Conservation (phyloP, 2,888 invertebrate species). For the Girardia tigrina region DNA sequence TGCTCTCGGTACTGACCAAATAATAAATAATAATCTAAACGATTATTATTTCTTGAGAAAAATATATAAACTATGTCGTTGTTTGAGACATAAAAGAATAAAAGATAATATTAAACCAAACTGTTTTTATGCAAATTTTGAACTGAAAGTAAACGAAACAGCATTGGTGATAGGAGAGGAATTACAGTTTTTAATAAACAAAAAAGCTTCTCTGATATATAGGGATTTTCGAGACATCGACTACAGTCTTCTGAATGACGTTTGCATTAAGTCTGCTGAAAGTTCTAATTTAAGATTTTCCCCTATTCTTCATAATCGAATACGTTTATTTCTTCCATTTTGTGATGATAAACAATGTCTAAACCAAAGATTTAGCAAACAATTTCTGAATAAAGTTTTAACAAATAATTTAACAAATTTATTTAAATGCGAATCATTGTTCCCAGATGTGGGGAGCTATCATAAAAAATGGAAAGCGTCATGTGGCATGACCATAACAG, state of each 20-base stretch:
- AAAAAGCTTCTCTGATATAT: not conserved
- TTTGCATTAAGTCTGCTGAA: not conserved
- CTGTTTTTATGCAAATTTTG: not conserved
- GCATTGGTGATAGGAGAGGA: not conserved
- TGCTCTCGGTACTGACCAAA: not conserved
- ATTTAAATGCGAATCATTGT: not conserved
- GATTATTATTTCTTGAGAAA: not conserved
- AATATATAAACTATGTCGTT: not conserved
- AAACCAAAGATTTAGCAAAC: slow-evolving; percentile 1
- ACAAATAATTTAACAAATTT: not conserved
- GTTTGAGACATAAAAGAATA: not conserved
- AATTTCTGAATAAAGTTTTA: not conserved
- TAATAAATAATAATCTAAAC: not conserved
- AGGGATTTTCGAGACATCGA: not conserved
- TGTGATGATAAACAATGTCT: too few relatives aligned
- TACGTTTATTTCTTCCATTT: too few relatives aligned
- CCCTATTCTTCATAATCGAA: not conserved
- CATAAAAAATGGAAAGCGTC: not conserved
- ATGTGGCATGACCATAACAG: not conserved
- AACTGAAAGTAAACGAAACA: not conserved
- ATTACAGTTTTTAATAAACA: not conserved
- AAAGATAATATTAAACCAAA: not conserved
- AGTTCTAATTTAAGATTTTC: not conserved
- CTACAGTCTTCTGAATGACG: not conserved
- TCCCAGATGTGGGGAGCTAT: not conserved